A percentile compares a stretch with the other conserved stretches of the same genome.
These are phyloP conservation scores for Hirundichthys speculiger DNA, from an alignment of 2,113 vertebrate genomes.

Conservation along the genomic window DNA sequence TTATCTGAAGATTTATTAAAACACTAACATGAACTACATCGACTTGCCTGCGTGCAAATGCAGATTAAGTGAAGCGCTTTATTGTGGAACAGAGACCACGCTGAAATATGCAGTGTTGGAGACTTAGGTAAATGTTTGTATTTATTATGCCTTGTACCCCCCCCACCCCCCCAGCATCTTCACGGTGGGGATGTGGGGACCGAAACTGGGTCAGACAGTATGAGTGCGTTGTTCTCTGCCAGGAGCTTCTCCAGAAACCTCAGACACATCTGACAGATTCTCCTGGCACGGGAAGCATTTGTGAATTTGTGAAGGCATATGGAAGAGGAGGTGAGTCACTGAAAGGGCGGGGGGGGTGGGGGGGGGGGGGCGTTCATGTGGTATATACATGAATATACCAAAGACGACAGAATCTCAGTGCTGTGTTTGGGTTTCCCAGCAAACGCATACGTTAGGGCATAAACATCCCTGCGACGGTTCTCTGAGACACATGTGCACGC, in stretches of 20 bases:
- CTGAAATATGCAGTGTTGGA: neutral
- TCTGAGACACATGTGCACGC: neutral
- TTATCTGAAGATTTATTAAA: conserved; percentile 36
- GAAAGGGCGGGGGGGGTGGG: too few relatives aligned
- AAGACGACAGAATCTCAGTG: neutral
- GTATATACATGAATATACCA: too few relatives aligned
- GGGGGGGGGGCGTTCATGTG: too few relatives aligned
- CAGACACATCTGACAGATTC: conserved; percentile 37
- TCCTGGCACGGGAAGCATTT: conserved; percentile 21
- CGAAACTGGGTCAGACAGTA: conserved; percentile 71
- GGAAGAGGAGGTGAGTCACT: conserved; percentile 15
- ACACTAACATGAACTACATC: neutral
- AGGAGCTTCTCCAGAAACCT: conserved; percentile 41
- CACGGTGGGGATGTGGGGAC: conserved; percentile 28
- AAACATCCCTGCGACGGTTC: neutral
- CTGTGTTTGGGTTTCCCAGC: too few relatives aligned
- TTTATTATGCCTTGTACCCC: conserved; percentile 33
- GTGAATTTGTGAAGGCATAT: conserved; percentile 7
- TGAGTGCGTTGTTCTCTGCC: conserved; percentile 50
- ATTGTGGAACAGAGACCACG: neutral
- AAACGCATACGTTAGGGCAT: too few relatives aligned
- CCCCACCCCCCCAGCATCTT: conserved; percentile 18
- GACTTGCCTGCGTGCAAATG: conserved; percentile 4
- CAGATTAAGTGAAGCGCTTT: conserved; percentile 10
- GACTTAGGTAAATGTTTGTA: conserved; percentile 32